A percentile compares a stretch with the other conserved stretches of the same genome.
Evolutionary conservation across 1,140 invertebrate genomes (phyloP).

Genomic region (Lucilia cuprina): DNA sequence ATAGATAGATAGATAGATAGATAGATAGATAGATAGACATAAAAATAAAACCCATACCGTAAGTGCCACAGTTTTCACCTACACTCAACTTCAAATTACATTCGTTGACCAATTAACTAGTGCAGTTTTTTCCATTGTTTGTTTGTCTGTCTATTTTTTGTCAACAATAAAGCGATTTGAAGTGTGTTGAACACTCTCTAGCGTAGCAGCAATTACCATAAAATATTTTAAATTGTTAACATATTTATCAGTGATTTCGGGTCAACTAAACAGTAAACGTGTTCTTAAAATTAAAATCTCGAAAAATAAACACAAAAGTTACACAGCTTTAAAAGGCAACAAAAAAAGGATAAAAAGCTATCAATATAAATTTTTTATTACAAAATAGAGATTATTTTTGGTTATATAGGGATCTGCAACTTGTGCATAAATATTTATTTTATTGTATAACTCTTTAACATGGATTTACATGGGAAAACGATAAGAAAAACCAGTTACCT

Average conservation of each 20-base stretch:
- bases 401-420: neutral
- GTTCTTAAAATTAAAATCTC: neutral
- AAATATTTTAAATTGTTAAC: slow-evolving; percentile 24
- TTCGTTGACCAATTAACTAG: neutral
- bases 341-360: neutral
- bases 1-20: too few relatives aligned
- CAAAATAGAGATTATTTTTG: neutral
- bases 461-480: slow-evolving; percentile 18
- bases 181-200: neutral
- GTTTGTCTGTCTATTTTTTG: neutral
- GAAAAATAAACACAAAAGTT: neutral
- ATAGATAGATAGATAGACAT: too few relatives aligned
- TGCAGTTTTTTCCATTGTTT: neutral
- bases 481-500: slow-evolving; percentile 25
- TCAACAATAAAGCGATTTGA: neutral
- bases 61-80: neutral
- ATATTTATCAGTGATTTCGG: slow-evolving; percentile 28
- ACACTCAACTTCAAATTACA: neutral
- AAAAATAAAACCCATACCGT: too few relatives aligned
- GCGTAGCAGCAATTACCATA: slow-evolving; percentile 10
- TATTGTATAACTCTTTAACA: neutral
- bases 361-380: neutral
- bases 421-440: neutral
- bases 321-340: neutral
- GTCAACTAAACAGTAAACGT: slow-evolving; percentile 23